A percentile compares a stretch with the other conserved stretches of the same genome.
Evolutionary conservation across 2,797 vertebrate genomes (phyloP).

Genomic region (Peromyscus eremicus): DNA sequence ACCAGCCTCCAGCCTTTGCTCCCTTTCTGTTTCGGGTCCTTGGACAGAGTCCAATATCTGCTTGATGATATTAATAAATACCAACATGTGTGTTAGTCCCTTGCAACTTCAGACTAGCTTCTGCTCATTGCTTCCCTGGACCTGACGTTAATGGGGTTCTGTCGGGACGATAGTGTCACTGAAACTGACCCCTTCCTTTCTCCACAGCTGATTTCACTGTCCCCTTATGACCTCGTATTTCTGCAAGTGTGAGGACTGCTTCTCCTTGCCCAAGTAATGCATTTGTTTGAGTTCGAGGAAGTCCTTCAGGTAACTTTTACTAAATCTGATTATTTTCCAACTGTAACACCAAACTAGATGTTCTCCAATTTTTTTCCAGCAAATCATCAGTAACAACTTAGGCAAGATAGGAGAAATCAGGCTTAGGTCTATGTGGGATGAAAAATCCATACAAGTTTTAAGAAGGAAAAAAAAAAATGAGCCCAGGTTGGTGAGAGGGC

Average conservation of each 20-base stretch:
- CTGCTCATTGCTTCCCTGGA: not conserved
- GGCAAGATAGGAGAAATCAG: conserved; percentile 37
- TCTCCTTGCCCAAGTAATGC: not conserved
- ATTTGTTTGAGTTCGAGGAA: not conserved
- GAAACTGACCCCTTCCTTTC: not conserved
- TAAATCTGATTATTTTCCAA: not conserved
- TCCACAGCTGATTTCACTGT: not conserved
- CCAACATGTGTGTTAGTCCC: not conserved
- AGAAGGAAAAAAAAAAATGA: not conserved
- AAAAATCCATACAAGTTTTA: conserved; percentile 37
- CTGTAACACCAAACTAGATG: not conserved
- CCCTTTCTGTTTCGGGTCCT: not conserved
- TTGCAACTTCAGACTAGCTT: conserved; percentile 29
- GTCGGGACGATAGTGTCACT: not conserved
- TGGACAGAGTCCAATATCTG: not conserved
- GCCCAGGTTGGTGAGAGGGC: not conserved
- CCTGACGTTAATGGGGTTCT: not conserved
- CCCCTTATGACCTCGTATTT: not conserved
- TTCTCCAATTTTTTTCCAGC: not conserved
- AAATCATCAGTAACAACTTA: conserved; percentile 50
- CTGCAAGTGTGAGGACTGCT: not conserved
- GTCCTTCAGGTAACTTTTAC: not conserved
- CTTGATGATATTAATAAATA: not conserved
- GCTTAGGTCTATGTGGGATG: not conserved
- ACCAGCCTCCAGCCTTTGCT: not conserved